Conservation (phyloP, 1,140 invertebrate genomes). For the Psix sp. region DNA sequence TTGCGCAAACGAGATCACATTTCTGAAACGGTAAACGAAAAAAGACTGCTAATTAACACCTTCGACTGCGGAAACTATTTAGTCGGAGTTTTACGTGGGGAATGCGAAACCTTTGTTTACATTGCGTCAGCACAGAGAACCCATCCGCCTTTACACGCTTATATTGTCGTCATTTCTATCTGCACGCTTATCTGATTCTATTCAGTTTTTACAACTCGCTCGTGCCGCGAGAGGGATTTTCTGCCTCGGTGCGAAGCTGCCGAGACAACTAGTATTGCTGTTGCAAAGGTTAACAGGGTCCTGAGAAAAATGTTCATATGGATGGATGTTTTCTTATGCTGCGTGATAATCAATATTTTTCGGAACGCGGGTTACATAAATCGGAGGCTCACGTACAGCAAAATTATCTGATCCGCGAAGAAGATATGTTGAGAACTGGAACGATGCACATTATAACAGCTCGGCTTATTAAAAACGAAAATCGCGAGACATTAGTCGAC, state of each 20-base stretch:
- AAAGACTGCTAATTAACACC: slow-evolving; percentile 28
- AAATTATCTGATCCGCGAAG: too few relatives aligned
- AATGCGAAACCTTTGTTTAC: slow-evolving; percentile 10
- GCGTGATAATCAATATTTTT: slow-evolving; percentile 16
- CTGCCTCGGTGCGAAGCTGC: background rate
- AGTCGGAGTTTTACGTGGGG: slow-evolving; percentile 12
- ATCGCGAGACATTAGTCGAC: too few relatives aligned
- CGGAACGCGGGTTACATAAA: background rate
- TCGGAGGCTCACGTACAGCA: background rate
- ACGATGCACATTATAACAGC: too few relatives aligned
- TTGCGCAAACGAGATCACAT: slow-evolving; percentile 15
- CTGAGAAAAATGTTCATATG: slow-evolving; percentile 34
- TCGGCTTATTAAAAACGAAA: too few relatives aligned
- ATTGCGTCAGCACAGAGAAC: slow-evolving; percentile 17
- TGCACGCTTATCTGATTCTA: slow-evolving; percentile 34
- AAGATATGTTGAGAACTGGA: too few relatives aligned
- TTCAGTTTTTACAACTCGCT: slow-evolving; percentile 28
- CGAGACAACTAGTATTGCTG: slow-evolving; percentile 3
- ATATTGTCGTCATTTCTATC: too few relatives aligned
- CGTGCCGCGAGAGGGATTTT: slow-evolving; percentile 12
- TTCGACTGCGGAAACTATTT: slow-evolving; percentile 15
- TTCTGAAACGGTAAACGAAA: too few relatives aligned
- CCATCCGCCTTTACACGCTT: too few relatives aligned
- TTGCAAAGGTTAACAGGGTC: slow-evolving; percentile 38
- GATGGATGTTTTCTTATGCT: slow-evolving; percentile 11